Conservation (phyloP, 2,113 vertebrate species). For the Channa argus region DNA sequence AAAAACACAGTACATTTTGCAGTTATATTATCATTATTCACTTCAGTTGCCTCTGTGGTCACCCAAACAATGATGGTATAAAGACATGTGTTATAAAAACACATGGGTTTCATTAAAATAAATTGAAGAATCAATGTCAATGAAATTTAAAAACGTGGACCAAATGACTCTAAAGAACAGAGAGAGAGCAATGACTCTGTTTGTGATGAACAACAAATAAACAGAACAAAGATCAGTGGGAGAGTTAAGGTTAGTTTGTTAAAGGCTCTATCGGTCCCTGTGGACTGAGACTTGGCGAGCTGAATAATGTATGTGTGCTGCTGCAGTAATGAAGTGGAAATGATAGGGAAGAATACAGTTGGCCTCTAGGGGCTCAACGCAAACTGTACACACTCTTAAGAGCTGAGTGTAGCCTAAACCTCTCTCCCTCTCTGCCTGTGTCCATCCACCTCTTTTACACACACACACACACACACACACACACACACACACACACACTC, state of each 20-base stretch:
- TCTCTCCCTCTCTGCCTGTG: conserved; percentile 57
- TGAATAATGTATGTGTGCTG: conserved; percentile 84
- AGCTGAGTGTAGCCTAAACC: conserved; percentile 73
- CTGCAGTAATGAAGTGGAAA: conserved; percentile 85
- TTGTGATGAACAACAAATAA: conserved; percentile 38
- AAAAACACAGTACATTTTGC: too few relatives aligned
- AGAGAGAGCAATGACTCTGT: not conserved
- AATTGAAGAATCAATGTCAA: too few relatives aligned
- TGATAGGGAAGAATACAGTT: conserved; percentile 78
- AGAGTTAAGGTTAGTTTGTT: conserved; percentile 75
- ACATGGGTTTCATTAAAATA: too few relatives aligned
- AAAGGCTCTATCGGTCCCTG: conserved; percentile 80
- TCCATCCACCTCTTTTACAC: conserved; percentile 34
- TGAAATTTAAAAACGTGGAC: too few relatives aligned
- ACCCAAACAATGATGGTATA: too few relatives aligned
- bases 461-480: conserved; percentile 30
- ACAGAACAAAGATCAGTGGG: conserved; percentile 50
- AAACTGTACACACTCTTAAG: conserved; percentile 80
- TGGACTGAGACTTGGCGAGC: conserved; percentile 71
- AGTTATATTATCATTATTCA: too few relatives aligned
- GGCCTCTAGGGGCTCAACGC: conserved; percentile 79
- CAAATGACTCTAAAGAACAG: not conserved
- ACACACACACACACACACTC: conserved; percentile 22
- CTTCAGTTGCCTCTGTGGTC: too few relatives aligned
- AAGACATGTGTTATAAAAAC: too few relatives aligned